Evolutionary conservation across 2,797 vertebrate species (phyloP).

Genomic region (Smutsia gigantea): DNA sequence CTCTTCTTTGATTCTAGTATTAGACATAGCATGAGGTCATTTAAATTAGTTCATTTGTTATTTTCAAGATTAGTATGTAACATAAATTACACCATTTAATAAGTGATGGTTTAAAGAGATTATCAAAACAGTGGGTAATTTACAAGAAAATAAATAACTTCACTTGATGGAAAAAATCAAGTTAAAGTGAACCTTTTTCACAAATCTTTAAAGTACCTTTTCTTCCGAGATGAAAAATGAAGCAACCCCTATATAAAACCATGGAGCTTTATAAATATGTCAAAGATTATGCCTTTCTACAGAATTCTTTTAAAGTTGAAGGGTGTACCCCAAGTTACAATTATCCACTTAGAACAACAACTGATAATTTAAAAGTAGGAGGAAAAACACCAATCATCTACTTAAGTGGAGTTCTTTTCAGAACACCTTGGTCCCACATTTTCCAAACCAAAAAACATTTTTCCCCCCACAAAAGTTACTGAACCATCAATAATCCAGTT

Average conservation of each 20-base stretch:
- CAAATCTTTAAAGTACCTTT: conserved; percentile 46
- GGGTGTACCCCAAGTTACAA: conserved; percentile 46
- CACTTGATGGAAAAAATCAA: conserved; percentile 42
- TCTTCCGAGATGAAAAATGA: conserved; percentile 47
- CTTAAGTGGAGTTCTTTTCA: conserved; percentile 50
- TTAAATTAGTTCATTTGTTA: conserved; percentile 35
- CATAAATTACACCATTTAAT: conserved; percentile 34
- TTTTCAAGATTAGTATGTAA: conserved; percentile 16
- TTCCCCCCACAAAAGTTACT: conserved; percentile 55
- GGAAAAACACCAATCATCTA: conserved; percentile 52
- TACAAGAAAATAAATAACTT: conserved; percentile 50
- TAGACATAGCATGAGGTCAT: not conserved
- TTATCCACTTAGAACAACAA: conserved; percentile 65
- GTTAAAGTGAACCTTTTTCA: conserved; percentile 24
- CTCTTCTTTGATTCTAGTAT: conserved; percentile 14
- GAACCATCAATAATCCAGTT: conserved; percentile 73
- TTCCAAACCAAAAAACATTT: not conserved
- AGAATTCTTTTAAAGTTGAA: conserved; percentile 31
- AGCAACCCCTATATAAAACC: not conserved
- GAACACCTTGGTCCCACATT: conserved; percentile 51
- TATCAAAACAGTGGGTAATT: conserved; percentile 18
- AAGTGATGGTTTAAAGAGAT: conserved; percentile 16
- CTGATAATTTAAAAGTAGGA: conserved; percentile 34
- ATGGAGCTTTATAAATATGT: conserved; percentile 33
- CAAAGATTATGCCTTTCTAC: conserved; percentile 49